Evolutionary conservation across 2,888 invertebrate genomes (phyloP), one percentile per base, ranked within the genome.

Genomic region (Lithophane leautieri): DNA sequence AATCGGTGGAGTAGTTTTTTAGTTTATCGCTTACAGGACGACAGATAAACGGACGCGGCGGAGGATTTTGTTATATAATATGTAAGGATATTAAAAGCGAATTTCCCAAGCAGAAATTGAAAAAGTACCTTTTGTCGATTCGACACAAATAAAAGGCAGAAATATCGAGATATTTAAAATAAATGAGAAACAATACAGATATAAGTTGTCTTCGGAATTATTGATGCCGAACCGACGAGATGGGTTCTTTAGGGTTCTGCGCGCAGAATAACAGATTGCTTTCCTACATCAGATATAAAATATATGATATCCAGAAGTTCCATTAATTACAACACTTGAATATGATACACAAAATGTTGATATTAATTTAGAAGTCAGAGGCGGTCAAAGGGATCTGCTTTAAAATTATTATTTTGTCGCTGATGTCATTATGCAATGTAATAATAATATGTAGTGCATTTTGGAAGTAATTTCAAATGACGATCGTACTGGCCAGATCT

Each of bases 211-310:
- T 84, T 84, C 67, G 40, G 75, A 82, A 84, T 86, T 83, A 86
- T 84, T 83, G 76, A 86, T 86, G 79, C 73, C 58, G 81, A 81
- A 77, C 69, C 73, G 42, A 70, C 76, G 70, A 74, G 72, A 78
- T 75, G 83, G 81, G 76, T 79, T 79, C 83, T 81, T 83, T 76
- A 68, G 73, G 77, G 81, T 66, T 79, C 73, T 77, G 83, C 70
- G 86, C 62, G 63, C 79, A 69, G 86, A 86, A 86, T 86, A 86
- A 85, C 68, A 85, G 78, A 83, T 81, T 74, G 85, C 63, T 78
- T 71, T 80, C 60, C 70, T 71, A 78, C 63, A 70, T 63, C 69
- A 52, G 12, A 42, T 1, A 61, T n/a, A n/a, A 56, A 25, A 22
- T 54, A 34, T 22, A 6, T n/a, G 0, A n/a, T 2, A 22, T 60